phyloP scores from a whole-genome alignment of 2,113 vertebrate species.

The Myotis davidii region DNA sequence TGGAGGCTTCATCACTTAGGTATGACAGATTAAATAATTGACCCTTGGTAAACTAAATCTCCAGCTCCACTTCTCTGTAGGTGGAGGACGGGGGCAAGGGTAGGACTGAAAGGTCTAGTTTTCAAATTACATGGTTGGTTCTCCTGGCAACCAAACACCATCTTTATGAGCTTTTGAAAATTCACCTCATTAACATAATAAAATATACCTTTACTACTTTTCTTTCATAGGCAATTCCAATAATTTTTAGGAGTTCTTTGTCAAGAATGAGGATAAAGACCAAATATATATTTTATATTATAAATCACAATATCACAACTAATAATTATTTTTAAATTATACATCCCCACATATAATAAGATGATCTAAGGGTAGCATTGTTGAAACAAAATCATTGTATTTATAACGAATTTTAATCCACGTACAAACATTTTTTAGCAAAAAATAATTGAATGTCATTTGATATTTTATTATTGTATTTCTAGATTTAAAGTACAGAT shows the following conservation, averaged over 20 bases:
- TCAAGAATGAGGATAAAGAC: background rate
- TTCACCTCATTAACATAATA: background rate
- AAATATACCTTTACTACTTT: background rate
- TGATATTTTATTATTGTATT: background rate
- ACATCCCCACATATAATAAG: background rate
- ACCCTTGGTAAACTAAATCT: background rate
- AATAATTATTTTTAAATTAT: background rate
- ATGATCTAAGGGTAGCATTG: background rate
- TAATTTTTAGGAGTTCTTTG: background rate
- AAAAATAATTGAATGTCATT: background rate
- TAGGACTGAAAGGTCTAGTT: background rate
- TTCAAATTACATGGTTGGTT: background rate
- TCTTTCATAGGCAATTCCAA: background rate
- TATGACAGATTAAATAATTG: background rate
- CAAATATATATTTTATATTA: background rate
- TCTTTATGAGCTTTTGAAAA: background rate
- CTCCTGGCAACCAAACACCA: background rate
- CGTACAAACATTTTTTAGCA: background rate
- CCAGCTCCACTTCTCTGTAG: background rate
- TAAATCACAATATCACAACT: background rate
- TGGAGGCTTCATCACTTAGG: background rate
- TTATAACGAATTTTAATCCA: background rate
- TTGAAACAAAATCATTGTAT: background rate
- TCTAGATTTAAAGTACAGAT: constrained; percentile 20
- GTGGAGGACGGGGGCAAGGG: background rate